Evolutionary conservation across 2,888 invertebrate genomes (phyloP).

Genomic region (Hartigia nigra): DNA sequence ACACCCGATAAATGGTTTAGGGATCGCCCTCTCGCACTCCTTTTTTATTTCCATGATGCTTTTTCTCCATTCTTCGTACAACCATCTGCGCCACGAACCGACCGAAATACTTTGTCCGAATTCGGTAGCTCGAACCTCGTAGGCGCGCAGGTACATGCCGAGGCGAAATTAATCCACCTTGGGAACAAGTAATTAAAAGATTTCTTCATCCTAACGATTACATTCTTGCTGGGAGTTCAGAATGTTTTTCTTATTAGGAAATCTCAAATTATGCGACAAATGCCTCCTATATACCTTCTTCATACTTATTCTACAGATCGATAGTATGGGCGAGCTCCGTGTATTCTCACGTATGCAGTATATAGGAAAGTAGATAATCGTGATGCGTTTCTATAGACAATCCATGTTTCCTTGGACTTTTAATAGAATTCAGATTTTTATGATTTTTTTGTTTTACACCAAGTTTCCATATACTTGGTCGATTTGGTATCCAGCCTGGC

Average conservation of each 20-base stretch:
- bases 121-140: background rate
- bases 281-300: background rate
- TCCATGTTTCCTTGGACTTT: background rate
- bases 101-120: background rate
- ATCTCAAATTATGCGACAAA: background rate
- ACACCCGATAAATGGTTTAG: slow-evolving; percentile 50
- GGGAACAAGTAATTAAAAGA: background rate
- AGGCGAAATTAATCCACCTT: background rate
- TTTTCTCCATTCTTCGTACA: background rate
- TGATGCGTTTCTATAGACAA: background rate
- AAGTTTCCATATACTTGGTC: background rate
- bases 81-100: background rate
- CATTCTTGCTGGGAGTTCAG: background rate
- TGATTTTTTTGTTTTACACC: background rate
- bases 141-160: background rate
- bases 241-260: background rate
- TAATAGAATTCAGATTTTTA: background rate
- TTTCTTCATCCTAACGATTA: background rate
- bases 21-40: slow-evolving; percentile 34
- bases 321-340: background rate
- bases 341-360: too few relatives aligned
- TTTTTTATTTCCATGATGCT: slow-evolving; percentile 3
- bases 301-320: background rate
- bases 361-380: too few relatives aligned
- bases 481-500: background rate